Percentiles rank a stretch among this genome's conserved stretches.
phyloP scores from a whole-genome alignment of 2,888 invertebrate species.

The Amblyteles armatorius region DNA sequence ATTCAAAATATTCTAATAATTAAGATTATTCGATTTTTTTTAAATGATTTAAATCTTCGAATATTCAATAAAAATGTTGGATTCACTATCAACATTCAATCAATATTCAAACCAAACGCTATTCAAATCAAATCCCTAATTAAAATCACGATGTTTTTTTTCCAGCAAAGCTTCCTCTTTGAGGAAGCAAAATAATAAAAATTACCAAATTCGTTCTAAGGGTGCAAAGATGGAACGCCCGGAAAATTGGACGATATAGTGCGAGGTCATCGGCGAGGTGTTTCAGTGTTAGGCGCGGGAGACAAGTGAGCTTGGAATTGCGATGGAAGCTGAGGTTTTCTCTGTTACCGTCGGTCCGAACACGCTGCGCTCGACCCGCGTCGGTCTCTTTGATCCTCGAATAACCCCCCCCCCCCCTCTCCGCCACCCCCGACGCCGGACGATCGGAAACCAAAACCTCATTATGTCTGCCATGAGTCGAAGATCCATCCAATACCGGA shows the following conservation, averaged over 20 bases:
- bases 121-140: no score
- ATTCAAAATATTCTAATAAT: no score
- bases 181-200: neutral
- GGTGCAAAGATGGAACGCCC: slow-evolving; percentile 5
- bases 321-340: slow-evolving; percentile 34
- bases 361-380: slow-evolving; percentile 5
- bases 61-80: no score
- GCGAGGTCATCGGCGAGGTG: slow-evolving; percentile 14
- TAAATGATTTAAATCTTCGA: no score
- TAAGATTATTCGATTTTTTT: no score
- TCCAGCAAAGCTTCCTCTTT: neutral
- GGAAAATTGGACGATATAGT: slow-evolving; percentile 27
- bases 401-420: slow-evolving; percentile 1
- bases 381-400: slow-evolving; percentile 55
- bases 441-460: slow-evolving; percentile 73
- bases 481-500: slow-evolving; percentile 62
- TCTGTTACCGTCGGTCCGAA: slow-evolving; percentile 24
- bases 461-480: slow-evolving; percentile 72
- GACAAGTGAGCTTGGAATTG: slow-evolving; percentile 20
- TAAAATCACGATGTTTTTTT: neutral
- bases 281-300: neutral
- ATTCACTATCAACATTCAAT: no score
- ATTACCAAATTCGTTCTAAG: neutral
- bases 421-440: slow-evolving; percentile 38
- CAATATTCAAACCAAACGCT: no score